Conservation (phyloP, 2,888 invertebrate genomes). For the Apodemia duryi region DNA sequence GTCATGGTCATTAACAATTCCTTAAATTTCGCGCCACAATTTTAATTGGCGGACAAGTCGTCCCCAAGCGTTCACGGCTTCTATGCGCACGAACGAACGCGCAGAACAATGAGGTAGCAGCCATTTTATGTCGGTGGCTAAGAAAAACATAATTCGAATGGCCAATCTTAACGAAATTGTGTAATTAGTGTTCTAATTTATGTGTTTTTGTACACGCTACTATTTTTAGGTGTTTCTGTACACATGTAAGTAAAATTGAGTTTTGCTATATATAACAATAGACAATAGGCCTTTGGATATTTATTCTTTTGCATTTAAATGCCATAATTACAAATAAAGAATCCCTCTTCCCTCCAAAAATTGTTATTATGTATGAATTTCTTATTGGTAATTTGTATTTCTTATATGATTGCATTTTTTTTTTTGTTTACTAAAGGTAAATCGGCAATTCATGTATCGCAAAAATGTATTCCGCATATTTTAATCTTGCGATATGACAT, state of each 20-base stretch:
- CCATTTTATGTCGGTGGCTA: conserved; percentile 80
- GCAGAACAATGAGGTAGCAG: conserved; percentile 81
- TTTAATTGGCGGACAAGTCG: conserved; percentile 79
- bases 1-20: conserved; percentile 50
- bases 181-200: conserved; percentile 79
- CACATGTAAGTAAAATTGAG: conserved; percentile 72
- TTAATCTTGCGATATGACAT: conserved; percentile 68
- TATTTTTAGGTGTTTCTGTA: conserved; percentile 70
- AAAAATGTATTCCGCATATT: conserved; percentile 53
- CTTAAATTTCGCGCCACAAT: conserved; percentile 79
- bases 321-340: conserved; percentile 38
- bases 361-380: neutral
- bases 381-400: conserved; percentile 5
- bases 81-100: conserved; percentile 80
- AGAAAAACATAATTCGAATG: conserved; percentile 80
- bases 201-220: conserved; percentile 73
- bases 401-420: conserved; percentile 44
- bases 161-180: conserved; percentile 79
- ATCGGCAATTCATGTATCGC: conserved; percentile 41
- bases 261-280: conserved; percentile 58
- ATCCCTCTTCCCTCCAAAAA: conserved; percentile 20
- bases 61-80: conserved; percentile 80
- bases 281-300: conserved; percentile 45
- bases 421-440: conserved; percentile 53
- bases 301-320: conserved; percentile 45